Conservation (phyloP, 2,888 invertebrate genomes). For the Sminthurinus aureus region DNA sequence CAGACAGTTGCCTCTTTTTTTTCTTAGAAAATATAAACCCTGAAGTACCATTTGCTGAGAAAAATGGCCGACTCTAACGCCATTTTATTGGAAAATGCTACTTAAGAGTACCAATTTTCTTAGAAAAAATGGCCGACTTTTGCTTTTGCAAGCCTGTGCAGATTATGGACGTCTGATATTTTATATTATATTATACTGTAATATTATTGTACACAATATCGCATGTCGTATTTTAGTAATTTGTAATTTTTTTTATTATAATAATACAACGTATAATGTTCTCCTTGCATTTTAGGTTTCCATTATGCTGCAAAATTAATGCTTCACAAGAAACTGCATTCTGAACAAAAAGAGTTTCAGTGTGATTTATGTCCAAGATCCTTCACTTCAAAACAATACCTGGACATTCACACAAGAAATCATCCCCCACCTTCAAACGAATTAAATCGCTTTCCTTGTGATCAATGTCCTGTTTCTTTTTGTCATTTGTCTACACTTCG, state of each 20-base stretch:
- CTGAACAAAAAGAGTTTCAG: not conserved
- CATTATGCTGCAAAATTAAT: not conserved
- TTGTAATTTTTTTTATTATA: not conserved
- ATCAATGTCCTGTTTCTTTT: not conserved
- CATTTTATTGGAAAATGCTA: no score
- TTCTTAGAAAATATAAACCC: no score
- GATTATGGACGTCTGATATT: no score
- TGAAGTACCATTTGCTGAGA: no score
- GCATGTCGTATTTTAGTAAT: not conserved
- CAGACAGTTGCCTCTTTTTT: no score
- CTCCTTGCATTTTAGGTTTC: not conserved
- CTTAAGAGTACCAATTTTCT: no score
- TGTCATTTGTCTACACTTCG: constrained; percentile 13
- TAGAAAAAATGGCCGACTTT: no score
- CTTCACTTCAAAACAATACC: constrained; percentile 21
- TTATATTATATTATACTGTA: no score
- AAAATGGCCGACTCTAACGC: no score
- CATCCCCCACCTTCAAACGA: constrained; percentile 24
- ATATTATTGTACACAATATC: no score
- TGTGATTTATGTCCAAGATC: not conserved
- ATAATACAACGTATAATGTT: not conserved
- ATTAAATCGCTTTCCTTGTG: not conserved
- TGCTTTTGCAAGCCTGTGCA: no score
- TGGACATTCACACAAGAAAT: constrained; percentile 28
- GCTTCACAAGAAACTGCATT: constrained; percentile 24